Evolutionary conservation across 2,888 invertebrate species (phyloP).

Genomic region (Automeris io): DNA sequence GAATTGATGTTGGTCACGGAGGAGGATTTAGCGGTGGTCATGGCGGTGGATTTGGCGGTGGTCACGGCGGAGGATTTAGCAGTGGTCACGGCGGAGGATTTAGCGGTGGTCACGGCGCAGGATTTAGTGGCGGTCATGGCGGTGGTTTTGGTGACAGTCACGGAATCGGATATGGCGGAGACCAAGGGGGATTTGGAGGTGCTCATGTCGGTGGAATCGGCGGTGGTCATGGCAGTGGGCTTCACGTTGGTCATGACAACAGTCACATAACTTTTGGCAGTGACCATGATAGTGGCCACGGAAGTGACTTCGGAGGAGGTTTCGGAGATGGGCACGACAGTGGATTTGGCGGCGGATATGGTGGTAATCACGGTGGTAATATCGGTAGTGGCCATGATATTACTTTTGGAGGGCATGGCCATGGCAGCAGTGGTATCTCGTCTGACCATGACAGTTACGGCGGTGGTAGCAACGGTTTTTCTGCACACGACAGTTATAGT

Average conservation of each 20-base stretch:
- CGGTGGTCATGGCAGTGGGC: conserved; percentile 3
- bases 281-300: conserved; percentile 18
- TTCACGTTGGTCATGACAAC: conserved; percentile 19
- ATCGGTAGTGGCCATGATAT: conserved; percentile 26
- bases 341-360: conserved; percentile 28
- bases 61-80: conserved; percentile 17
- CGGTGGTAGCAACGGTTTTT: conserved; percentile 20
- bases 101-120: conserved; percentile 17
- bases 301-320: conserved; percentile 34
- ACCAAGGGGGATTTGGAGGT: not conserved
- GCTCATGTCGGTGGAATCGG: conserved; percentile 14
- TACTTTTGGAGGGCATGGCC: conserved; percentile 26
- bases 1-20: conserved; percentile 20
- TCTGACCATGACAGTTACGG: conserved; percentile 29
- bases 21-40: conserved; percentile 18
- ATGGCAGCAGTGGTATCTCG: conserved; percentile 22
- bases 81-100: conserved; percentile 19
- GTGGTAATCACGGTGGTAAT: conserved; percentile 11
- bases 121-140: conserved; percentile 19
- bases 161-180: conserved; percentile 18
- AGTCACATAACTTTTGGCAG: conserved; percentile 17
- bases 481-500: conserved; percentile 28
- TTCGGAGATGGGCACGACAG: conserved; percentile 57
- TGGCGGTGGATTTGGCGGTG: conserved; percentile 15
- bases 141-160: conserved; percentile 15